A percentile compares a stretch with the other conserved stretches of the same genome.
phyloP scores from a whole-genome alignment of 2,113 vertebrate species.

The Ivindomyrus marchei region DNA sequence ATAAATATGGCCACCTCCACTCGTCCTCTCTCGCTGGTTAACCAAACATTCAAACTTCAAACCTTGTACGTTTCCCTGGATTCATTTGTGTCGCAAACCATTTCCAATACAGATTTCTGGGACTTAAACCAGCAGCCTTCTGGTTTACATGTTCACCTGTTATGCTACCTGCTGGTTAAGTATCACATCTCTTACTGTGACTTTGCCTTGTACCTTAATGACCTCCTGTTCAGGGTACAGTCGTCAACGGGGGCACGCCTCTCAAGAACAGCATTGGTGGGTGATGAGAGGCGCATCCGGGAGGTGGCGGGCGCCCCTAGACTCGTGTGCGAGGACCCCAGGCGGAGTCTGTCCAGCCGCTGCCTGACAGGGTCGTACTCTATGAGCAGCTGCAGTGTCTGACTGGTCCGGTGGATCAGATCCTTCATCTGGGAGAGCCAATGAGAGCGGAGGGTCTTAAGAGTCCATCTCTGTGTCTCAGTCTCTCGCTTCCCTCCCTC shows the following conservation, averaged over 20 bases:
- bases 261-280: slow-evolving; percentile 66
- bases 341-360: slow-evolving; percentile 70
- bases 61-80: neutral
- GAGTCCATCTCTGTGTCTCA: neutral
- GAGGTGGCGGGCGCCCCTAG: slow-evolving; percentile 60
- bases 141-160: neutral
- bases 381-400: slow-evolving; percentile 85
- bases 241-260: slow-evolving; percentile 72
- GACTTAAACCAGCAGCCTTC: neutral
- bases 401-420: slow-evolving; percentile 79
- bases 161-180: neutral
- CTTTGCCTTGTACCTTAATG: slow-evolving; percentile 68
- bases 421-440: slow-evolving; percentile 72
- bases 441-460: slow-evolving; percentile 10
- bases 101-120: neutral
- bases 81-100: neutral
- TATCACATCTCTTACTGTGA: neutral
- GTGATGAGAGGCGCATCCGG: slow-evolving; percentile 65
- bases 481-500: neutral
- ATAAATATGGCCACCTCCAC: neutral
- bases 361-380: slow-evolving; percentile 88
- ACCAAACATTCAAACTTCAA: neutral
- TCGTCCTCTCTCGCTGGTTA: neutral
- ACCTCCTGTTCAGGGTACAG: slow-evolving; percentile 70
- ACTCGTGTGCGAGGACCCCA: slow-evolving; percentile 55